Percentiles rank a stretch among this genome's conserved stretches.
phyloP scores from a whole-genome alignment of 2,888 invertebrate species.

The Oconnorella tubifera region DNA sequence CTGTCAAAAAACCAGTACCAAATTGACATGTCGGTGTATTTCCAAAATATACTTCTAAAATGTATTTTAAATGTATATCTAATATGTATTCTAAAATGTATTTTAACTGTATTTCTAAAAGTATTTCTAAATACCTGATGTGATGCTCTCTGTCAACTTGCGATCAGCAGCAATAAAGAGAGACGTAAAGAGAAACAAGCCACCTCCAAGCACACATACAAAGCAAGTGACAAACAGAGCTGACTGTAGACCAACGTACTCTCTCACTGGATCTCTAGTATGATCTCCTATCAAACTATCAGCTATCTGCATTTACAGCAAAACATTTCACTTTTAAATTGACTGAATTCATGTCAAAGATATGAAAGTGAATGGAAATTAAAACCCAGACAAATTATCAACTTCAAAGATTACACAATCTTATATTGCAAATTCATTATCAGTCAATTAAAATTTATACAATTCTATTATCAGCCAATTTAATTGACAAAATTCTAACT shows the following conservation, averaged over 20 bases:
- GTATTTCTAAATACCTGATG: no score
- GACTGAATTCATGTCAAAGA: no score
- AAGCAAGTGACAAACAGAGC: constrained; percentile 89
- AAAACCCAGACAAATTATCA: no score
- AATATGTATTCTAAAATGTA: background rate
- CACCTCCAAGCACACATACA: constrained; percentile 83
- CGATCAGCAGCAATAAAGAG: constrained; percentile 65
- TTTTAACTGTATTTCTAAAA: no score
- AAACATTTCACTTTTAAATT: no score
- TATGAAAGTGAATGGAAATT: no score
- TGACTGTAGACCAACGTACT: constrained; percentile 67
- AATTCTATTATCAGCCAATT: no score
- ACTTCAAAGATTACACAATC: no score
- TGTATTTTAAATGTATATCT: background rate
- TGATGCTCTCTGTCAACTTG: constrained; percentile 4
- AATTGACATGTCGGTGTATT: background rate
- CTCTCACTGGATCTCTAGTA: background rate
- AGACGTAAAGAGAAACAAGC: constrained; percentile 84
- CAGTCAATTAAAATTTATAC: no score
- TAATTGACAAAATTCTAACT: no score
- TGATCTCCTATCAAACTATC: background rate
- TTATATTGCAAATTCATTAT: no score
- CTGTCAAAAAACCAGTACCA: background rate
- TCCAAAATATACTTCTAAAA: background rate
- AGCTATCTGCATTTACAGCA: background rate